Conservation (phyloP, 2,888 invertebrate species). For the Troglohyphantes excavatus region DNA sequence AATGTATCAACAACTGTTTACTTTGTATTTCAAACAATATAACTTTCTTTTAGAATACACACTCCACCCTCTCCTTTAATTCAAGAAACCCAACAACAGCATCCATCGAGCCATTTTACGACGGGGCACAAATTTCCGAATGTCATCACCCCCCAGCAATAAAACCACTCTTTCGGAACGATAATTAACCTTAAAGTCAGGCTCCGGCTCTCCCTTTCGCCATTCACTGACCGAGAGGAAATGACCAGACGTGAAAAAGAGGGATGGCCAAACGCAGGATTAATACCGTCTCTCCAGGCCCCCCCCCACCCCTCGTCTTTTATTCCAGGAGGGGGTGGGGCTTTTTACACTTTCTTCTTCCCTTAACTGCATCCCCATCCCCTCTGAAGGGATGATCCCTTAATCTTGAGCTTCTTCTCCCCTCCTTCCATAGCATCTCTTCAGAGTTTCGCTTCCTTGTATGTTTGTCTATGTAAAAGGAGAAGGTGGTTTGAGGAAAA, state of each 20-base stretch:
- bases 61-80: too few relatives aligned
- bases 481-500: too few relatives aligned
- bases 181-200: conserved; percentile 70
- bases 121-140: conserved; percentile 22
- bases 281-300: conserved; percentile 17
- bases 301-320: conserved; percentile 5
- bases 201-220: not conserved
- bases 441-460: not conserved
- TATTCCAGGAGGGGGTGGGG: conserved; percentile 19
- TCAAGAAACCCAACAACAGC: not conserved
- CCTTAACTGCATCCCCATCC: not conserved
- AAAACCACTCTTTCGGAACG: conserved; percentile 58
- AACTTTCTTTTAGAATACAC: too few relatives aligned
- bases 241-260: not conserved
- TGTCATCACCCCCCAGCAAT: conserved; percentile 30
- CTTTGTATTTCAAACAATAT: too few relatives aligned
- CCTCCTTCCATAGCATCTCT: not conserved
- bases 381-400: conserved; percentile 21
- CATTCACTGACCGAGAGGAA: not conserved
- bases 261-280: not conserved
- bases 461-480: not conserved
- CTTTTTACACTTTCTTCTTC: conserved; percentile 46
- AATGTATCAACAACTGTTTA: too few relatives aligned
- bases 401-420: conserved; percentile 12
- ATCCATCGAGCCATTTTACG: conserved; percentile 41